Evolutionary conservation across 1,140 invertebrate species (phyloP).

Genomic region (Brachionus paranguensis): DNA sequence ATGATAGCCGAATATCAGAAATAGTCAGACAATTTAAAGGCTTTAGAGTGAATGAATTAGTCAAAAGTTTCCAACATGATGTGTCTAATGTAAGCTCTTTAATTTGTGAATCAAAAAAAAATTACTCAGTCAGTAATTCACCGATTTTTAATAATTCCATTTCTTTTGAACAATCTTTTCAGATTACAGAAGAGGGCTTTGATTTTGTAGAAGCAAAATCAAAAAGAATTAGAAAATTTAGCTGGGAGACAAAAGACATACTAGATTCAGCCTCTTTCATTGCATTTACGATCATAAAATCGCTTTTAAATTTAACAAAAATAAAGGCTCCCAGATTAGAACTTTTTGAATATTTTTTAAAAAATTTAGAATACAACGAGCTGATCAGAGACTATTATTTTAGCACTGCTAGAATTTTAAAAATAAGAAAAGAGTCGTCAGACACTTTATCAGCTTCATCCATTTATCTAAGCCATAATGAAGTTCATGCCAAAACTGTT

Average conservation of each 20-base stretch:
- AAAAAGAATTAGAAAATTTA: neutral
- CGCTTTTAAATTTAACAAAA: neutral
- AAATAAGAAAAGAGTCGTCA: neutral
- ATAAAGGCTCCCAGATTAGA: neutral
- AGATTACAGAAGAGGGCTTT: neutral
- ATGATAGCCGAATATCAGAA: neutral
- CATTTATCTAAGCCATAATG: slow-evolving; percentile 10
- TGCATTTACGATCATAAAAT: neutral
- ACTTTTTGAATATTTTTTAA: neutral
- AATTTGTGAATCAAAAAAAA: neutral
- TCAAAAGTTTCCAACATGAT: neutral
- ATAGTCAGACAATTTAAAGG: neutral
- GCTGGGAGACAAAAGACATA: neutral
- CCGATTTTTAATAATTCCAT: neutral
- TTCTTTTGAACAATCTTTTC: neutral
- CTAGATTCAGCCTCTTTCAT: neutral
- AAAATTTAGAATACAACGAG: neutral
- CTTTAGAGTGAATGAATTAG: neutral
- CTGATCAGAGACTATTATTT: neutral
- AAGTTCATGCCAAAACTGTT: neutral
- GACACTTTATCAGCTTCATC: slow-evolving; percentile 7
- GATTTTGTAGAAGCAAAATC: neutral
- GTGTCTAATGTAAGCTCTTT: neutral
- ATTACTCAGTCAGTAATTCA: neutral
- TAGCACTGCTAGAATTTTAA: neutral